Conservation (phyloP, 1,140 invertebrate genomes). For the Cecropterus lyciades region DNA sequence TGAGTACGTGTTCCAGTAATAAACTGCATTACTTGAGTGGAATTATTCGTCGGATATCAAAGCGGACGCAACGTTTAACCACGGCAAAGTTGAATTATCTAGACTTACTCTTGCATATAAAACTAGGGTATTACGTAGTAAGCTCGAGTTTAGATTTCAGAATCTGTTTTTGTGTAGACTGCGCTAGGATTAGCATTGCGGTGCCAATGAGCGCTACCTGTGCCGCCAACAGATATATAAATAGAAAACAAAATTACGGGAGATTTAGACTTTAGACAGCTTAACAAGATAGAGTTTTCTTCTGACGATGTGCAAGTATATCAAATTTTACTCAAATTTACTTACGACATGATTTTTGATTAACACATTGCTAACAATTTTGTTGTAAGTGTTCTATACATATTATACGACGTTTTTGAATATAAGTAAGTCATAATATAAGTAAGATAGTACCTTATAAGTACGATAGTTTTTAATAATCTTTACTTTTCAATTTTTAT, state of each 20-base stretch:
- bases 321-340: background rate
- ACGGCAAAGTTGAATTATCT: background rate
- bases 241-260: background rate
- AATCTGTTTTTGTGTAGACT: conserved; percentile 4
- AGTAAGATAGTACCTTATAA: no score
- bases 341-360: background rate
- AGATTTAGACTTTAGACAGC: background rate
- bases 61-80: background rate
- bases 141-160: conserved; percentile 1
- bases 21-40: background rate
- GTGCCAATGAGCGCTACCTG: background rate
- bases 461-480: no score
- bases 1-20: background rate
- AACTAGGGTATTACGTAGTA: conserved; percentile 2
- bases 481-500: no score
- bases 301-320: background rate
- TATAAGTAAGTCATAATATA: no score
- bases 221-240: conserved; percentile 1
- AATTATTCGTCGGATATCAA: background rate
- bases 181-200: conserved; percentile 16
- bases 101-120: conserved; percentile 2
- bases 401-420: no score
- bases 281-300: background rate
- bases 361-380: background rate
- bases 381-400: background rate